Conservation (phyloP, 2,888 invertebrate species). For the Drosophila rubida region DNA sequence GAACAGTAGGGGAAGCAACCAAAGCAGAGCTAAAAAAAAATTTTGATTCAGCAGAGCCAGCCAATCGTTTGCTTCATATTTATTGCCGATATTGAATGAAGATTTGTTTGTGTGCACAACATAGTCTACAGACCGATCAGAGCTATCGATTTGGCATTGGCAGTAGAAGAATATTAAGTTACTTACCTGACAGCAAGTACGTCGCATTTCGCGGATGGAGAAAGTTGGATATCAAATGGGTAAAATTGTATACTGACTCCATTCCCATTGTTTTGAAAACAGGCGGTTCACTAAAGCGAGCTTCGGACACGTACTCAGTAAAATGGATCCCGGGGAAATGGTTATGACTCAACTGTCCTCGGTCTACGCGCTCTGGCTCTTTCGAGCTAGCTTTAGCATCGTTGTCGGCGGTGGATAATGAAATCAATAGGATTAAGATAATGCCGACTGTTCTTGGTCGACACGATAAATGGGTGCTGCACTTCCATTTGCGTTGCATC, state of each 20-base stretch:
- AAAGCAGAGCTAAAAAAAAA: slow-evolving; percentile 86
- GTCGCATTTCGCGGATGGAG: neutral
- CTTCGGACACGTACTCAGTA: neutral
- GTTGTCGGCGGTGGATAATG: neutral
- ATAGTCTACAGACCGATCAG: slow-evolving; percentile 4
- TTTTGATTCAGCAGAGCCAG: slow-evolving; percentile 85
- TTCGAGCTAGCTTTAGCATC: too few species aligned
- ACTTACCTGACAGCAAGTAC: slow-evolving; percentile 8
- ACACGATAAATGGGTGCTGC: neutral
- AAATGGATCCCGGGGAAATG: neutral
- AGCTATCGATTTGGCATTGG: neutral
- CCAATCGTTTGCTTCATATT: slow-evolving; percentile 84
- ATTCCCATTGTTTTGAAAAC: neutral
- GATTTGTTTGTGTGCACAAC: neutral
- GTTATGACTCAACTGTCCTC: neutral
- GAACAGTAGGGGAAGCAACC: slow-evolving; percentile 87
- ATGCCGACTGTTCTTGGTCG: neutral
- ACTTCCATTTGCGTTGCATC: neutral
- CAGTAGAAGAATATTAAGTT: neutral
- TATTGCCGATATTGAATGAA: slow-evolving; percentile 63
- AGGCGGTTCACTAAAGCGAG: neutral
- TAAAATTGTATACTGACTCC: neutral
- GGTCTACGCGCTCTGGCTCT: too few species aligned
- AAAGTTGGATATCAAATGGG: neutral
- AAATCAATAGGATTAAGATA: neutral